These are phyloP conservation scores for Cryptops parisi DNA, from an alignment of 2,888 invertebrate species.

Conservation along the genomic window DNA sequence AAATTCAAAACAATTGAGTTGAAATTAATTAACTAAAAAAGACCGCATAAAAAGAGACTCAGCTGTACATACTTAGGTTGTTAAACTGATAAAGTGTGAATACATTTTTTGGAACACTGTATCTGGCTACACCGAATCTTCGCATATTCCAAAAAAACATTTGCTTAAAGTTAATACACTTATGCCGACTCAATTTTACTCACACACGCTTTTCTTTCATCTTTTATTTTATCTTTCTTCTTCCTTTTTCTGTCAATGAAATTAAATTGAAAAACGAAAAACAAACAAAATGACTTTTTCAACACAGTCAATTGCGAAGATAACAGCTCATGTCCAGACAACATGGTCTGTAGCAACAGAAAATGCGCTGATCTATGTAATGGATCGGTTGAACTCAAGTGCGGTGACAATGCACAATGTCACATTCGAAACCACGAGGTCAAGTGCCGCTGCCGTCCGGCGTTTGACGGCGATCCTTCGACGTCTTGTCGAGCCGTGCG, in stretches of 20 bases:
- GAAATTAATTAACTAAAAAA: too few species aligned
- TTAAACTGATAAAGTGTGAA: too few species aligned
- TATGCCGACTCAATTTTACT: not conserved
- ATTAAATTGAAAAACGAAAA: not conserved
- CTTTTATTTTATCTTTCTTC: slow-evolving; percentile 1
- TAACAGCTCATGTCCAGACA: slow-evolving; percentile 39
- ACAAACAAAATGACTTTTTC: not conserved
- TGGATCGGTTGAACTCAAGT: slow-evolving; percentile 1
- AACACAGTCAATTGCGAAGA: slow-evolving; percentile 19
- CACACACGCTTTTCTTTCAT: not conserved
- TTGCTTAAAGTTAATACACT: too few species aligned
- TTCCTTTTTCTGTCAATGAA: not conserved
- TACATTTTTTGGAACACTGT: too few species aligned
- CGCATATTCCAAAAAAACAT: too few species aligned
- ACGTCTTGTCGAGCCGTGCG: slow-evolving; percentile 42
- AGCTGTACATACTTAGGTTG: too few species aligned
- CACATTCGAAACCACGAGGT: slow-evolving; percentile 48
- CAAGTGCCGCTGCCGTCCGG: slow-evolving; percentile 58
- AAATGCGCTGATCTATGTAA: slow-evolving; percentile 25
- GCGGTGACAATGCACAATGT: slow-evolving; percentile 37
- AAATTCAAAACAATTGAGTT: too few species aligned
- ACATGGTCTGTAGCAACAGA: slow-evolving; percentile 41
- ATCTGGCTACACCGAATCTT: not conserved
- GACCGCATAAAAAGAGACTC: too few species aligned
- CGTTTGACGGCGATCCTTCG: slow-evolving; percentile 15